Evolutionary conservation across 2,888 invertebrate species (phyloP), one percentile per base, ranked within the genome.

Genomic region (Mellilla xanthometata): DNA sequence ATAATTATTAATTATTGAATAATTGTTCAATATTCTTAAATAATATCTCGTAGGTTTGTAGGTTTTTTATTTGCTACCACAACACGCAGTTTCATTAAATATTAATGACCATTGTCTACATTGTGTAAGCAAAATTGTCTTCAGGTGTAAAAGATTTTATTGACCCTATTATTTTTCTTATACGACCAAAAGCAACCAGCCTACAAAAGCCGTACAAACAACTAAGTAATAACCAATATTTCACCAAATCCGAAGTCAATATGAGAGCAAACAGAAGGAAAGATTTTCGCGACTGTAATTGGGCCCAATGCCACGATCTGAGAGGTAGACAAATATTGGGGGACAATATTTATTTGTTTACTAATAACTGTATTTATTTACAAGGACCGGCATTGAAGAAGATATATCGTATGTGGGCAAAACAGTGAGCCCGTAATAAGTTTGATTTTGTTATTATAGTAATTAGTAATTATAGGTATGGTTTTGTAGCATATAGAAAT

Each of bases 261-360:
- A 64, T 13, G n/a, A 35, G 12, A 8, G 39, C 38, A 48, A 48
- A 48, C 62, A 74, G 74, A 69, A 78, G 76, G 62, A 65, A 69
- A 75, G 76, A 84, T 82, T 80, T 81, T 67, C 34, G n/a, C 38
- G 30, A 11, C 15, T 26, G 77, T 87, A 86, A 88, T 86, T 85
- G 84, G 76, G 60, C 72, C 42, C 62, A 45, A 62, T 72, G 80
- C 81, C 83, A 77, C 63, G 55, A 62, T 55, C 56, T 63, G 70
- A 88, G 88, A 73, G 84, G 66, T 68, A 47, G 8, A 54, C 80
- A 88, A 86, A 88, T 59, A 88, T 55, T 57, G 59, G 68, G 86
- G 84, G 84, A 80, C 81, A 76, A 77, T 84, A 83, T 86, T 82
- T 87, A 84, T 86, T 85, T 87, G 83, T 81, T 85, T 83, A 79